Base-by-base conservation (phyloP, 1,140 invertebrate genomes). In the Trissolcus basalis region DNA sequence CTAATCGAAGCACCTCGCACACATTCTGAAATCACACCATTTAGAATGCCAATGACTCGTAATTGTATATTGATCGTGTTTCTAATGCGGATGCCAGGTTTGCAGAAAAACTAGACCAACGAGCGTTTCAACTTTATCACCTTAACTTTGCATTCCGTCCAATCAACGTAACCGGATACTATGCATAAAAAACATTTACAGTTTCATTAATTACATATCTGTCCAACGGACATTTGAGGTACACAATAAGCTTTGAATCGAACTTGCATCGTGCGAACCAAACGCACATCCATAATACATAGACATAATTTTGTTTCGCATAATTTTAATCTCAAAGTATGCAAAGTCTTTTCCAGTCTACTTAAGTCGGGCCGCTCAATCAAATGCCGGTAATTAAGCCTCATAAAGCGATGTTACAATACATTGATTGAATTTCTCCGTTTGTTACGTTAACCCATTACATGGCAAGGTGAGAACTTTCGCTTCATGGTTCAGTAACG, bases 401-500 rank as follows among this genome's bases (percentile, higher is more conserved):
- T 39, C 36, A 39, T 39, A 39, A 39, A 9, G 2, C 43, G 12
- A 14, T n/a, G 12, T 10, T 50, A 43, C 9, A 60, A 39, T 59
- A 11, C 4, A 53, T 60, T 39, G 67, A 68, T 61, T 69, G 43
- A 48, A 67, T 71, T 69, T 67, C 15, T 72, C 33, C 36, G 27
- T 72, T 64, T 60, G 63, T 71, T 67, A 59, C 64, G 35, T 65
- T 69, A 78, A 77, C 64, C 69, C 56, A 65, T 73, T 73, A 70
- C 75, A 65, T 47, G 13, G 64, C 55, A 44, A 78, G 69, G 69
- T 78, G 75, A 78, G 69, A 73, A 78, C 75, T 78, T 78, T 78
- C 75, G 76, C 76, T 78, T 78, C 75, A 78, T 69, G 69, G 75
- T 73, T 78, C 75, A 73, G 75, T 70, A 69, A 78, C 69, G 59